Conservation (phyloP, 2,888 invertebrate species). For the Micoletzkya japonica region DNA sequence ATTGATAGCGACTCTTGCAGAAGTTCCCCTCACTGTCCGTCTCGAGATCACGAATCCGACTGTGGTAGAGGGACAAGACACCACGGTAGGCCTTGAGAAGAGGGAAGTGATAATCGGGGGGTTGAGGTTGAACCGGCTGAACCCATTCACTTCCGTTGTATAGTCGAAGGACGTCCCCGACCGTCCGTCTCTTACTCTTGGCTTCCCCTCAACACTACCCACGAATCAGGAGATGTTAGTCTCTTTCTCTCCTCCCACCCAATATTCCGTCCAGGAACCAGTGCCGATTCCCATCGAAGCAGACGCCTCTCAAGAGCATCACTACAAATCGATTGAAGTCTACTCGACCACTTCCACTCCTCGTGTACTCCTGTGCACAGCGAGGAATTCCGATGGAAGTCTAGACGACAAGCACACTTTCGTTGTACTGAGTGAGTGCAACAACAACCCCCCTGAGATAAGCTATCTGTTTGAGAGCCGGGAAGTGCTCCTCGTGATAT, state of each 20-base stretch:
- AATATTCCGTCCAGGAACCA: constrained; percentile 43
- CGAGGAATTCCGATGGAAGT: constrained; percentile 59
- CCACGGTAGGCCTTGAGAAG: constrained; percentile 34
- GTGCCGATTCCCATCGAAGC: constrained; percentile 52
- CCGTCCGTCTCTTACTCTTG: constrained; percentile 61
- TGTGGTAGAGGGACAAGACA: constrained; percentile 34
- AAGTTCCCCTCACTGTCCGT: constrained; percentile 56
- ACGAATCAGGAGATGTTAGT: constrained; percentile 48
- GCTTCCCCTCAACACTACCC: constrained; percentile 56
- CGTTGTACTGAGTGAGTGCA: constrained; percentile 52
- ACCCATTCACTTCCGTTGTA: constrained; percentile 59
- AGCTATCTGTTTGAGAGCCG: constrained; percentile 46
- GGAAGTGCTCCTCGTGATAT: constrained; percentile 57
- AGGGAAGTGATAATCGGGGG: neutral
- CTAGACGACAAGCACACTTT: constrained; percentile 54
- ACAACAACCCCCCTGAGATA: neutral
- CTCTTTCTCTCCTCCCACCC: neutral
- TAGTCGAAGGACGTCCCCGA: constrained; percentile 61
- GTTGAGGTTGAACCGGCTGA: constrained; percentile 54
- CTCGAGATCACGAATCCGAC: constrained; percentile 55
- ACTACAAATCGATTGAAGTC: constrained; percentile 55
- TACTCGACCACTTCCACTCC: constrained; percentile 56
- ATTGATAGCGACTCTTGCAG: constrained; percentile 36
- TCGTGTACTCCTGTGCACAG: constrained; percentile 56
- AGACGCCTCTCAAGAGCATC: constrained; percentile 46